phyloP scores from a whole-genome alignment of 2,797 vertebrate genomes.

The Smutsia temminckii region DNA sequence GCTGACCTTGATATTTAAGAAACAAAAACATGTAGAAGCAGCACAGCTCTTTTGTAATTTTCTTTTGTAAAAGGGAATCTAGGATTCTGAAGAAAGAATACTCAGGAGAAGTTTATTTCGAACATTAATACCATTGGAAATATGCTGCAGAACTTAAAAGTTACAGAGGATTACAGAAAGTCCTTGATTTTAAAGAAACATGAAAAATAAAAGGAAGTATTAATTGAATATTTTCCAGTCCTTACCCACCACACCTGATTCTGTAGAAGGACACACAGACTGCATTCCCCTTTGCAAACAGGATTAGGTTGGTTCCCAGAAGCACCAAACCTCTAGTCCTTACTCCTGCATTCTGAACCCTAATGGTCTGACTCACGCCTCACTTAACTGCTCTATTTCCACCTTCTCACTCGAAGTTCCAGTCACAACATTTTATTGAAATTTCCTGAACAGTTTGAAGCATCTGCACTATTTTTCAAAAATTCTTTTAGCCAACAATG shows the following conservation, averaged over 20 bases:
- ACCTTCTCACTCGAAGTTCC: neutral
- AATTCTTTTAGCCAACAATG: neutral
- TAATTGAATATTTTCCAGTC: neutral
- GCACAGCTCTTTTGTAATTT: neutral
- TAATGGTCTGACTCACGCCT: neutral
- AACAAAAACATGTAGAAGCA: neutral
- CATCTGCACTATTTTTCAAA: neutral
- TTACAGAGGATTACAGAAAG: neutral
- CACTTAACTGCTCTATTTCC: neutral
- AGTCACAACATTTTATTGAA: neutral
- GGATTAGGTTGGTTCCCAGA: neutral
- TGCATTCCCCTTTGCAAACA: neutral
- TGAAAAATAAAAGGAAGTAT: neutral
- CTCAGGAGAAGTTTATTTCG: neutral
- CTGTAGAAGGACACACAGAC: neutral
- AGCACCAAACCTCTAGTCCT: neutral
- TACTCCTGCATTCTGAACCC: neutral
- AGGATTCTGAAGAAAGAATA: neutral
- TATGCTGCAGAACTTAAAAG: neutral
- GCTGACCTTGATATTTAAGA: neutral
- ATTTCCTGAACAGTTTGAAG: neutral
- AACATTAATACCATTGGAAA: slow-evolving; percentile 2
- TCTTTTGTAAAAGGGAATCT: neutral
- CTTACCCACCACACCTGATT: neutral
- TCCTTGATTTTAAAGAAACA: slow-evolving; percentile 30